phyloP scores from a whole-genome alignment of 2,888 invertebrate genomes.

The Thymelicus sylvestris region DNA sequence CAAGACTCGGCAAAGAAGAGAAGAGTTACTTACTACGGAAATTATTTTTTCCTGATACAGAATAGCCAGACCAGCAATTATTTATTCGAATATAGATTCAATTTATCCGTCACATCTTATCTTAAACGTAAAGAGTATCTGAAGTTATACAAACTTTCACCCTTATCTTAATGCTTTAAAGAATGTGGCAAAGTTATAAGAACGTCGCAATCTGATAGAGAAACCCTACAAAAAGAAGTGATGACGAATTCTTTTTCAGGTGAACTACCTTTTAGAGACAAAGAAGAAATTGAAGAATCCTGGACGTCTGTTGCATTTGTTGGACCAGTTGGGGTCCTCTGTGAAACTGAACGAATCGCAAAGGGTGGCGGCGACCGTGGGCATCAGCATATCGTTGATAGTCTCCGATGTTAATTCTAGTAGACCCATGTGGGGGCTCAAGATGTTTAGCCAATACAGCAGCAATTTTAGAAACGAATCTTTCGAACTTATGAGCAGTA shows the following conservation, averaged over 20 bases:
- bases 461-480: constrained; percentile 58
- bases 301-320: constrained; percentile 60
- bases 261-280: constrained; percentile 60
- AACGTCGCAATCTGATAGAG: too few species aligned
- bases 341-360: constrained; percentile 59
- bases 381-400: constrained; percentile 67
- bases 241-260: constrained; percentile 52
- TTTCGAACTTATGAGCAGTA: constrained; percentile 68
- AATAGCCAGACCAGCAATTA: too few species aligned
- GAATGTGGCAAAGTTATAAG: neutral
- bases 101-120: too few species aligned
- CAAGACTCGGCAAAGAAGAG: too few species aligned
- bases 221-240: too few species aligned
- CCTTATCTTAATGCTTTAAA: too few species aligned
- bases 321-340: constrained; percentile 64
- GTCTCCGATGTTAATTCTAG: constrained; percentile 63
- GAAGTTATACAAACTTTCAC: too few species aligned
- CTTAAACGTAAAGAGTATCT: too few species aligned
- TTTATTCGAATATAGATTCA: too few species aligned
- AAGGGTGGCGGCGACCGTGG: constrained; percentile 50
- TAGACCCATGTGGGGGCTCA: constrained; percentile 63
- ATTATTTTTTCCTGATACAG: too few species aligned
- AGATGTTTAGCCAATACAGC: constrained; percentile 56
- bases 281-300: constrained; percentile 62
- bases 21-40: too few species aligned